Percentiles rank a stretch among this genome's conserved stretches.
Evolutionary conservation across 2,113 vertebrate species (phyloP).

Genomic region (Spermophilus dauricus): DNA sequence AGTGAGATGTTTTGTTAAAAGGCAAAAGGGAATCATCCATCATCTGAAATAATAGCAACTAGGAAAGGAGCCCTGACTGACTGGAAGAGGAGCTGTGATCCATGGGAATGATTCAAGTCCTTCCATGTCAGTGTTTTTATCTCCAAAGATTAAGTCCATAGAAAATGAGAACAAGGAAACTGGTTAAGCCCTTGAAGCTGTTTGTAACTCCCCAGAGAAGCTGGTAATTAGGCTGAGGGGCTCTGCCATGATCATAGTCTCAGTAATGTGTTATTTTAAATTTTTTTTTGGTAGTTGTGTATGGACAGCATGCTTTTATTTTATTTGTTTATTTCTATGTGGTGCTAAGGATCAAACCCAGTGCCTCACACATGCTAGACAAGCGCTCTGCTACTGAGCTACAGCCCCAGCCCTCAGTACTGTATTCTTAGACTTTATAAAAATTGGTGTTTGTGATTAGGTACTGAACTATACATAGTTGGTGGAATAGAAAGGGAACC

Average conservation of each 20-base stretch:
- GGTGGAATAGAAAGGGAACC: background rate
- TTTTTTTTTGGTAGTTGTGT: too few relatives aligned
- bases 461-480: background rate
- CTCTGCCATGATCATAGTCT: background rate
- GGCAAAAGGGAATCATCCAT: background rate
- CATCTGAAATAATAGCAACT: background rate
- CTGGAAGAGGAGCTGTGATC: background rate
- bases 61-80: background rate
- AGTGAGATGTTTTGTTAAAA: background rate
- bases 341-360: too few relatives aligned
- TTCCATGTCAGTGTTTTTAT: background rate
- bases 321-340: too few relatives aligned
- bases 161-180: background rate
- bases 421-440: background rate
- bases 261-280: background rate
- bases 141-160: background rate
- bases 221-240: background rate
- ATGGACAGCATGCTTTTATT: too few relatives aligned
- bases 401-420: background rate
- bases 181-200: background rate
- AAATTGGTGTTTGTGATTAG: slow-evolving; percentile 44
- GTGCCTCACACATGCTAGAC: too few relatives aligned
- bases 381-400: too few relatives aligned
- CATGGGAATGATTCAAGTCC: background rate
- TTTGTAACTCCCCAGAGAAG: background rate